Evolutionary conservation across 2,113 vertebrate species (phyloP), one percentile per base, ranked within the genome.

Genomic region (Anoplopoma fimbria): DNA sequence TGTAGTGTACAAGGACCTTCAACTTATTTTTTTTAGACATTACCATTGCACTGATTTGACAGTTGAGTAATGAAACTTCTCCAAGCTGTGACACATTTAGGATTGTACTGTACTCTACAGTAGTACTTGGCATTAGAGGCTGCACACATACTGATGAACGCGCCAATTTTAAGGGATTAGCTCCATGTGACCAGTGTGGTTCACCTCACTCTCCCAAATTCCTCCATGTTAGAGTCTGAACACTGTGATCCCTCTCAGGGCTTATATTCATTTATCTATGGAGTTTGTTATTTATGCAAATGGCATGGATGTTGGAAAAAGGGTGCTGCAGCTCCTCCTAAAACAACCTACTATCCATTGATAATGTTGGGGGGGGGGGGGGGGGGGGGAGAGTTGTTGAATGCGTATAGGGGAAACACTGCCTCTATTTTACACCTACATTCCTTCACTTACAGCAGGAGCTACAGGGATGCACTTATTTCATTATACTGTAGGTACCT

Each of bases 111-210:
- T 69, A 15, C 45, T 70, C 5, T 69, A 15, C 45, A 67, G 19
- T 23, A n/a, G 47, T 21, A 33, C 55, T 81, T 64, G 69, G 47
- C 51, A 42, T 47, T 31, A 79, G 47, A 27, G 57, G 47, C 34
- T 27, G 14, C 67, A 38, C 34, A 45, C 47, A 29, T 33, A 64
- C 31, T 65, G 45, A 71, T 13, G 45, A 67, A 76, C 27, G 47
- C 47, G 9, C 12, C 53, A n/a, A 55, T 8, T 34, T 87, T 63
- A 10, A 38, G 63, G 68, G 13, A 85, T 83, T 77, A 77, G 42
- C 47, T 68, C 65, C 62, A 38, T 58, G 7, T 47, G 47, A 25
- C 47, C 7, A 15, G 49, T 38, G 45, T 55, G 38, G 67, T 65
- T 68, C 38, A 58, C 14, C 23, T 62, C 27, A 12, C 2, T 62